These are phyloP conservation scores for Abrostola tripartita DNA, from an alignment of 2,888 invertebrate species.

Conservation along the genomic window DNA sequence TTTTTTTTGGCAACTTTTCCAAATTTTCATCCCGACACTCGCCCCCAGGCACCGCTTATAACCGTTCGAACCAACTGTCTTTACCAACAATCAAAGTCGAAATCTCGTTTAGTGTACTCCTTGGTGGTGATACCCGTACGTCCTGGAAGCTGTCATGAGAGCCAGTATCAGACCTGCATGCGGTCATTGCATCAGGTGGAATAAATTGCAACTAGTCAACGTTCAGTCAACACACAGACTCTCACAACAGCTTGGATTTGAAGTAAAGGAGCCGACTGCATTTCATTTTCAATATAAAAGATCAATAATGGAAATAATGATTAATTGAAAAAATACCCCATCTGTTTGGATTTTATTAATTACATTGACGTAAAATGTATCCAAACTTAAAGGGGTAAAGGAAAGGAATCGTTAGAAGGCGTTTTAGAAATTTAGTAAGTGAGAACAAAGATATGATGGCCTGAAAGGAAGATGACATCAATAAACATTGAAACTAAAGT, in stretches of 20 bases:
- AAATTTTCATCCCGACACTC: not conserved
- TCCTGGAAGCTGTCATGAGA: not conserved
- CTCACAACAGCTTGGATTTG: not conserved
- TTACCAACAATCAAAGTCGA: not conserved
- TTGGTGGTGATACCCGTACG: not conserved
- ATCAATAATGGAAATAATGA: not conserved
- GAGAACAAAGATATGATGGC: not conserved
- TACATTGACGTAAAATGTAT: not conserved
- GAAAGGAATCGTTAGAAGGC: not conserved
- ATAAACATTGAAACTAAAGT: not conserved
- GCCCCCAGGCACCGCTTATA: not conserved
- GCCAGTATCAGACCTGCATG: not conserved
- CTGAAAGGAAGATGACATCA: not conserved
- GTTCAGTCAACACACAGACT: no score
- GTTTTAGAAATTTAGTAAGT: not conserved
- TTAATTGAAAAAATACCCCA: not conserved
- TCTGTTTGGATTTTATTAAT: constrained; percentile 2
- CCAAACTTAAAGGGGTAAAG: constrained; percentile 5
- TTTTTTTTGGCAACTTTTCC: not conserved
- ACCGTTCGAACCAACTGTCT: not conserved
- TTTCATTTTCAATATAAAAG: not conserved
- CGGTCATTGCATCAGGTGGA: not conserved
- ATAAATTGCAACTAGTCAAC: not conserved
- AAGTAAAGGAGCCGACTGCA: not conserved
- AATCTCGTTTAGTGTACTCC: not conserved